These are phyloP conservation scores for Teleogryllus oceanicus DNA, from an alignment of 2,888 invertebrate species.

Conservation along the genomic window DNA sequence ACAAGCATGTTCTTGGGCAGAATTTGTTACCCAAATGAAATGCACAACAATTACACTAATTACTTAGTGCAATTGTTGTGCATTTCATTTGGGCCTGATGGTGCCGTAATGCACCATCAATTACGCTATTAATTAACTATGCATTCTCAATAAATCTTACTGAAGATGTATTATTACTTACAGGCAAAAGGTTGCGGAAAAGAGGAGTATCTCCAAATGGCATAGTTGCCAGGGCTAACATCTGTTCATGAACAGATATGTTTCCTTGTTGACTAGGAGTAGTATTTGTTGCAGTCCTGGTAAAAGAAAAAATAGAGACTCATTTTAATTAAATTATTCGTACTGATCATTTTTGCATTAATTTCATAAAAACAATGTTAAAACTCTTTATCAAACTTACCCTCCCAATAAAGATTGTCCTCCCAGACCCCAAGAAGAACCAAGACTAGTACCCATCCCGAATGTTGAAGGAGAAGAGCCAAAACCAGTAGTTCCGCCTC, in stretches of 20 bases:
- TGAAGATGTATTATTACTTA: conserved; percentile 40
- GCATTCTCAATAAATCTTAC: too few species aligned
- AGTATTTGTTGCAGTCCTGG: conserved; percentile 21
- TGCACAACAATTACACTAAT: too few species aligned
- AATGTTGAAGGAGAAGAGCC: conserved; percentile 45
- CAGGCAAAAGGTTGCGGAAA: conserved; percentile 65
- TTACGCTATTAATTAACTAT: too few species aligned
- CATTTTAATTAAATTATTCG: not conserved
- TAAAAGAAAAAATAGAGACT: not conserved
- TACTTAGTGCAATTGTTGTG: too few species aligned
- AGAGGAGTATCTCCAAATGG: conserved; percentile 87
- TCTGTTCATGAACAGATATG: conserved; percentile 56
- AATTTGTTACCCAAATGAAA: too few species aligned
- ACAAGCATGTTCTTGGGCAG: too few species aligned
- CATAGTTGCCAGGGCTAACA: conserved; percentile 68
- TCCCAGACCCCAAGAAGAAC: conserved; percentile 33
- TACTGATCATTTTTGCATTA: not conserved
- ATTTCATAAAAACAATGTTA: conserved; percentile 19
- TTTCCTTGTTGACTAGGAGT: conserved; percentile 25
- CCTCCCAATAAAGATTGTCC: conserved; percentile 34
- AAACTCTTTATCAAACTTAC: conserved; percentile 25
- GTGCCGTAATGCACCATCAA: too few species aligned
- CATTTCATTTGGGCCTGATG: too few species aligned
- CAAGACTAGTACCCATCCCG: conserved; percentile 42
- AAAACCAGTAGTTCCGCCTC: conserved; percentile 45